Base-by-base conservation (phyloP, 1,140 invertebrate species). In the Drosophila tani region DNA sequence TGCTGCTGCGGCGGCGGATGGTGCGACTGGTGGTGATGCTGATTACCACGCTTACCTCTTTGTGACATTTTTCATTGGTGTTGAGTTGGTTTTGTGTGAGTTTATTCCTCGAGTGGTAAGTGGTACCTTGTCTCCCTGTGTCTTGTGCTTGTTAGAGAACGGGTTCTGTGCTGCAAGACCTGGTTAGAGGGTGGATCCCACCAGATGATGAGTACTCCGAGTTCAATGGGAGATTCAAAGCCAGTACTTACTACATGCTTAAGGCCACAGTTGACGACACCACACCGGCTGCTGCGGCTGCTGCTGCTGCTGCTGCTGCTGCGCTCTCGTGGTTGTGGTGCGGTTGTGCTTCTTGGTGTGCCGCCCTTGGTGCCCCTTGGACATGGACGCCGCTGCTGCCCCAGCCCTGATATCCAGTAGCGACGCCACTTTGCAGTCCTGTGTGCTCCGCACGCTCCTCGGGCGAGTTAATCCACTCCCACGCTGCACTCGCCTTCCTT, bases 1-100 rank as follows among this genome's bases (percentile, higher is more conserved):
- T 90, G 88, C 83, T 91, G 88, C 70, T 83, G 84, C 82, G 74
- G 85, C 69, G 85, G 86, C 79, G 79, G 87, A 81, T 91, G 83
- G 57, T 82, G 76, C 76, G 75, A 64, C 70, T 82, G 83, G 67
- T 79, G 77, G 27, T 74, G 81, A 66, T 91, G 85, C 70, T 90
- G 81, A 73, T 91, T 91, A 81, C 91, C 92, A 82, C 92, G 91
- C 79, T 93, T 93, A 91, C 91, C 92, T 91, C 92, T 92, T 92
- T 93, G 92, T 92, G 92, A 93, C 92, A 93, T 93, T 84, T 91
- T 91, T 92, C 84, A 91, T 92, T 91, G 88, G 86, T 87, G 82
- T 86, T 82, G 82, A 63, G 78, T 91, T 80, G 69, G 75, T 81
- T 88, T 70, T 76, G 66, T 90, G 67, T 84, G 67, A 79, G 66